phyloP scores from a whole-genome alignment of 2,888 invertebrate genomes.

The Callyntrura guangdongensis region DNA sequence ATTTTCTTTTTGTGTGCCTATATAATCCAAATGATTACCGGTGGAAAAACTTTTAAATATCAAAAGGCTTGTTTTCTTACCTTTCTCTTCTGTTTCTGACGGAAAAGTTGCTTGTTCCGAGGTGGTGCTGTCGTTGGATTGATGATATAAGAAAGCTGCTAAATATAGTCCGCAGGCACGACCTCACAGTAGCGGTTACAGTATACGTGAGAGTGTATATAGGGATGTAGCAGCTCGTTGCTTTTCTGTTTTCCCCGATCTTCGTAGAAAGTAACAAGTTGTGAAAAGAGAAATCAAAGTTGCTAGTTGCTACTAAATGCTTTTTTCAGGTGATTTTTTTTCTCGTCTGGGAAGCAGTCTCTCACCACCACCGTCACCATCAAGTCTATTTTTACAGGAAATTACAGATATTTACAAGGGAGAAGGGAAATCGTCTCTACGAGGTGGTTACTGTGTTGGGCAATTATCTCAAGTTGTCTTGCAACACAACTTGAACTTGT shows the following conservation, averaged over 20 bases:
- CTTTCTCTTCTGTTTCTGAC: slow-evolving; percentile 69
- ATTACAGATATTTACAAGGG: slow-evolving; percentile 72
- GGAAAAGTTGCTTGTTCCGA: slow-evolving; percentile 49
- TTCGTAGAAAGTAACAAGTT: slow-evolving; percentile 49
- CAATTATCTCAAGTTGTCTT: slow-evolving; percentile 77
- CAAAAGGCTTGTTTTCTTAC: slow-evolving; percentile 74
- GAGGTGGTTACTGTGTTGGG: slow-evolving; percentile 75
- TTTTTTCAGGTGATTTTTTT: slow-evolving; percentile 60
- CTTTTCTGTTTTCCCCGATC: neutral
- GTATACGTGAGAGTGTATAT: neutral
- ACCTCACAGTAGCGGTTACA: neutral
- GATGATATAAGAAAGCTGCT: slow-evolving; percentile 25
- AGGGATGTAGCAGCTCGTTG: neutral
- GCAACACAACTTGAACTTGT: slow-evolving; percentile 71
- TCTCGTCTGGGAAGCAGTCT: slow-evolving; percentile 36
- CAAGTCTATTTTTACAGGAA: slow-evolving; percentile 65
- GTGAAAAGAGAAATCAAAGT: slow-evolving; percentile 73
- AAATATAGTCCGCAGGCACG: too few species aligned
- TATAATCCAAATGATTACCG: slow-evolving; percentile 76
- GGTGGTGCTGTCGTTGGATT: slow-evolving; percentile 32
- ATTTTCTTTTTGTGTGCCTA: slow-evolving; percentile 70
- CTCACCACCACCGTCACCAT: slow-evolving; percentile 35
- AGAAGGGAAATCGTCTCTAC: slow-evolving; percentile 68
- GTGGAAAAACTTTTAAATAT: slow-evolving; percentile 76
- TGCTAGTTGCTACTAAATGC: slow-evolving; percentile 74